phyloP scores from a whole-genome alignment of 64 coral and sea anemone species.

The Pachyseris speciosa region DNA sequence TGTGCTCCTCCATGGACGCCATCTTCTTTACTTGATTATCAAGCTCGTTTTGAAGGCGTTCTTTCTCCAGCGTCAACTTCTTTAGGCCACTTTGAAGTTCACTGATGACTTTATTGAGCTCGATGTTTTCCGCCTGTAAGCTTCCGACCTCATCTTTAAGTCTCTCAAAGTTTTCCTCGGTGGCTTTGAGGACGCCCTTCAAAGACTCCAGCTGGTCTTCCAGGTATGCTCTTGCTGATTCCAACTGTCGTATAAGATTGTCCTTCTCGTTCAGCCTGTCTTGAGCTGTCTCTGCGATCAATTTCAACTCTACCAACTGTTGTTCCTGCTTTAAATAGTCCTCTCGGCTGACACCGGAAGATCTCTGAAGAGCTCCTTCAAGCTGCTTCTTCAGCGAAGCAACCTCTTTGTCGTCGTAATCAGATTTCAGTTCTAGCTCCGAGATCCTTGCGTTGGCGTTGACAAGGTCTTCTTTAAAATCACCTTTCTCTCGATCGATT shows the following conservation, averaged over 20 bases:
- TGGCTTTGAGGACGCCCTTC: slow-evolving; percentile 49
- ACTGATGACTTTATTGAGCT: slow-evolving; percentile 70
- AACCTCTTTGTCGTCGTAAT: slow-evolving; percentile 86
- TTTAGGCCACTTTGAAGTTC: slow-evolving; percentile 64
- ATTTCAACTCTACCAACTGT: slow-evolving; percentile 80
- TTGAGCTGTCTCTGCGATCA: slow-evolving; percentile 81
- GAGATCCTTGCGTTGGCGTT: slow-evolving; percentile 78
- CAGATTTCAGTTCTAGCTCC: slow-evolving; percentile 89
- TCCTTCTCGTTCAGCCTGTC: slow-evolving; percentile 93
- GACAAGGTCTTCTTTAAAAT: slow-evolving; percentile 82
- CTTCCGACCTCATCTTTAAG: slow-evolving; percentile 71
- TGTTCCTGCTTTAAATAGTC: slow-evolving; percentile 76
- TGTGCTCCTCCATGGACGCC: slow-evolving; percentile 71
- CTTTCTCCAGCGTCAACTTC: slow-evolving; percentile 61
- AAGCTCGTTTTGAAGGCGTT: slow-evolving; percentile 74
- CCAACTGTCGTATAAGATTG: slow-evolving; percentile 78
- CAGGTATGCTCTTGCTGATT: slow-evolving; percentile 69
- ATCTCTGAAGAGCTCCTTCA: slow-evolving; percentile 75
- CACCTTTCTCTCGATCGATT: slow-evolving; percentile 69
- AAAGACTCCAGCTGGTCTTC: slow-evolving; percentile 78
- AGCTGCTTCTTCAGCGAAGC: slow-evolving; percentile 86
- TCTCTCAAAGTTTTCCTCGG: slow-evolving; percentile 71
- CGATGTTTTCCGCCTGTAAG: slow-evolving; percentile 81
- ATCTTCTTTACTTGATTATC: slow-evolving; percentile 68
- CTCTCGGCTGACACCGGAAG: slow-evolving; percentile 64